Base-by-base conservation (phyloP, 92 coral and sea anemone species). In the Micromussa lordhowensis region DNA sequence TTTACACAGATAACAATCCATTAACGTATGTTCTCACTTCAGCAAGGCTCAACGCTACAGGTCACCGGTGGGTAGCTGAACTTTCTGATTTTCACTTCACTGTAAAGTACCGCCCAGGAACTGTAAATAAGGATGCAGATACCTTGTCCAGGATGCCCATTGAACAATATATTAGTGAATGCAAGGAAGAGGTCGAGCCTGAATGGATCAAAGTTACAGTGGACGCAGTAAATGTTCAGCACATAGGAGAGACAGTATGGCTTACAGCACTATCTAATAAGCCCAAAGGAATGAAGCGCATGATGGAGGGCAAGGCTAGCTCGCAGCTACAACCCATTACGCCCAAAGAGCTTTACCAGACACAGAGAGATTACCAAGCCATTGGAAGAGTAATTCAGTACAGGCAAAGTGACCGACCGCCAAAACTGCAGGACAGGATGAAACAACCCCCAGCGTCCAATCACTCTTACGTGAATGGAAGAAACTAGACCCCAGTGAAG, bases 391-490 rank as follows among this genome's bases (percentile, higher is more conserved):
- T 91, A 19, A 82, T 91, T 38, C 32, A 63, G 59, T 79, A 49
- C 44, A 54, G 83, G 79, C 54, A 78, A 13, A 83, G 79, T 26
- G 89, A 84, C 84, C 77, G 68, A 54, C 88, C 63, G 48, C 91
- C 83, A 3, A 78, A 19, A 8, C 66, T 31, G 28, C 69, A 49
- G 13, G 82, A 54, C 66, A 13, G 68, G 40, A 2, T 1, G 40
- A 78, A n/a, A 55, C n/a, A 24, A 29, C 35, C 68, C 82, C 66
- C 28, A 81, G 51, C 17, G 80, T 79, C 30, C 81, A 82, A 66
- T 75, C 87, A n/a, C 92, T 94, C 84, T 81, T 91, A 82, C 88
- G 85, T 14, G 91, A 92, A 59, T 94, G 93, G 93, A 89, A 78
- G 81, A 92, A 82, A 71, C 79, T 91, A 44, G 90, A 88, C 35